Conservation (phyloP, 2,888 invertebrate species). For the Apeira syringaria region DNA sequence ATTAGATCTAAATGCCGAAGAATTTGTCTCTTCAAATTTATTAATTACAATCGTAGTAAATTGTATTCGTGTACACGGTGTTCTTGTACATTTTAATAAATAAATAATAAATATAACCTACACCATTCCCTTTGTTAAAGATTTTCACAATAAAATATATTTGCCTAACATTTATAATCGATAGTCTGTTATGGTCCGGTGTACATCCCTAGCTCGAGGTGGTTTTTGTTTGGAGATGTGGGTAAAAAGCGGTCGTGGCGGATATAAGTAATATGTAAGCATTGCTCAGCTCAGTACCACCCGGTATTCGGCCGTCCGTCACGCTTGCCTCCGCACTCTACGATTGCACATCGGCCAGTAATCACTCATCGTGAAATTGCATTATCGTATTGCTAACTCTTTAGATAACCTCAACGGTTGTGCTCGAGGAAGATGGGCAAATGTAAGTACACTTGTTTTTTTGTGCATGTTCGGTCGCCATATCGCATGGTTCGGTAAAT, state of each 20-base stretch:
- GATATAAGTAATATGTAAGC: conserved; percentile 13
- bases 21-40: too few species aligned
- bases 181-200: too few species aligned
- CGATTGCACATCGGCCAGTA: not conserved
- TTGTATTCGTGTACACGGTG: too few species aligned
- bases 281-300: conserved; percentile 1
- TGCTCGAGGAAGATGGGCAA: conserved; percentile 37
- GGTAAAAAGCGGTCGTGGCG: conserved; percentile 7
- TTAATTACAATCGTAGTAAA: too few species aligned
- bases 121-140: too few species aligned
- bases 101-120: too few species aligned
- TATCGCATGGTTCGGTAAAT: too few species aligned
- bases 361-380: not conserved
- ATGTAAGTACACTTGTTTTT: conserved; percentile 33
- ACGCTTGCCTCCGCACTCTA: not conserved
- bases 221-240: conserved; percentile 10
- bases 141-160: too few species aligned
- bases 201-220: conserved; percentile 2
- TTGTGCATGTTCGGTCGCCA: not conserved
- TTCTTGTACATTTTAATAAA: too few species aligned
- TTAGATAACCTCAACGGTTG: not conserved
- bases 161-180: too few species aligned
- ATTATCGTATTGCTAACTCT: not conserved
- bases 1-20: too few species aligned
- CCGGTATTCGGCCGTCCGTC: not conserved